Base-by-base conservation (phyloP, 2,888 invertebrate genomes). In the Stenotaenia linearis region DNA sequence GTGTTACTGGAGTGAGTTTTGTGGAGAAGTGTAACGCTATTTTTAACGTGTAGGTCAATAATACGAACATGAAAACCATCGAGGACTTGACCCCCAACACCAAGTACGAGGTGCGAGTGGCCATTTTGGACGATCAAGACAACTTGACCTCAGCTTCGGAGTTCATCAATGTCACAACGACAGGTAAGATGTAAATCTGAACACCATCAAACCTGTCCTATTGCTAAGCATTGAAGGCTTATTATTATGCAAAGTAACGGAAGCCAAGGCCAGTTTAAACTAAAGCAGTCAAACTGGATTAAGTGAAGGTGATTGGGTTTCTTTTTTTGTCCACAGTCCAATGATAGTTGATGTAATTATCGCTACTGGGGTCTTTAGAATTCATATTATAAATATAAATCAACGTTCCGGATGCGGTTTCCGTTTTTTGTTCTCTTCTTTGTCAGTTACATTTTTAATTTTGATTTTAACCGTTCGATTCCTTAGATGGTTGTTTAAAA, bases 401-500 rank as follows among this genome's bases (percentile, higher is more conserved):
- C 37, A 35, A 35, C 37, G n/a, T 37, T 75, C 32, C 37, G 75
- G 32, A 35, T 75, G 50, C 25, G 15, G 21, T 37, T 18, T 78
- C 18, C 18, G 12, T 40, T 77, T 23, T 28, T 7, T 6, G 21
- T 12, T 30, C 18, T 7, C 15, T 77, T 37, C 3, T 4, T 18
- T 37, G 15, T 35, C 37, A 35, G 12, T 35, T n/a, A 35, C 3
- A 10, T 76, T 7, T 21, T 40, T 37, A 2, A 28, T 25, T 45
- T 40, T 35, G 1, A 25, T 25, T 23, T 37, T 0, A 32, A 5
- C 18, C 40, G 7, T 15, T 79, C 25, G 1, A 61, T 79, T 23
- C 56, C 76, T 2, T 81, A 84, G 85, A 83, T 80, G 85, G 85
- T 10, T 85, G 85, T 79, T 77, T 83, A 18, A 80, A 82, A 78